phyloP scores from a whole-genome alignment of 37 sponge, comb jelly and placozoan species.

The Oopsacas minuta region DNA sequence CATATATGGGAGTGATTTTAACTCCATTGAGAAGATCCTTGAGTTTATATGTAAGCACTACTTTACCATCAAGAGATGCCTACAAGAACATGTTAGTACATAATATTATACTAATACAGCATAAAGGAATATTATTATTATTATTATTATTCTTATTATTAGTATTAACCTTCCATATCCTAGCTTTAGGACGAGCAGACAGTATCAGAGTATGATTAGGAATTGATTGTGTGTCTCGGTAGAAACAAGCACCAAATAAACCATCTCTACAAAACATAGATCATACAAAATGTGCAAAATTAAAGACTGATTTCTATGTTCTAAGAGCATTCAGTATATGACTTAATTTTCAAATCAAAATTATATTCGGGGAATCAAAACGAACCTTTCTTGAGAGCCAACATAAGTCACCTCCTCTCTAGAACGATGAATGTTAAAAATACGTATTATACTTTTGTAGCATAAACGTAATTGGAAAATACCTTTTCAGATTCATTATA shows the following conservation, averaged over 20 bases:
- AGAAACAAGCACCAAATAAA: neutral
- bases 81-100: neutral
- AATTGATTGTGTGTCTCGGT: neutral
- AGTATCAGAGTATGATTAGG: neutral
- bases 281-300: neutral
- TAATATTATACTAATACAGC: neutral
- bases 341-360: neutral
- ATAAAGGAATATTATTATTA: neutral
- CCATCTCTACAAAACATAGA: neutral
- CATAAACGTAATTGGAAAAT: neutral
- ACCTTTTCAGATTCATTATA: constrained; percentile 2
- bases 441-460: neutral
- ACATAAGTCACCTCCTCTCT: neutral
- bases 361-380: too few relatives aligned
- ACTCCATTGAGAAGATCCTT: neutral
- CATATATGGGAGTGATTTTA: neutral
- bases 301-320: neutral
- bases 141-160: neutral
- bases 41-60: neutral
- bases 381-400: constrained; percentile 10
- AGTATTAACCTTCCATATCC: neutral
- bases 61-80: constrained; percentile 12
- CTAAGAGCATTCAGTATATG: neutral
- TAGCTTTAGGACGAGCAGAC: neutral
- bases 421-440: neutral